Conservation (phyloP, 2,113 vertebrate genomes). For the Anguilla rostrata region DNA sequence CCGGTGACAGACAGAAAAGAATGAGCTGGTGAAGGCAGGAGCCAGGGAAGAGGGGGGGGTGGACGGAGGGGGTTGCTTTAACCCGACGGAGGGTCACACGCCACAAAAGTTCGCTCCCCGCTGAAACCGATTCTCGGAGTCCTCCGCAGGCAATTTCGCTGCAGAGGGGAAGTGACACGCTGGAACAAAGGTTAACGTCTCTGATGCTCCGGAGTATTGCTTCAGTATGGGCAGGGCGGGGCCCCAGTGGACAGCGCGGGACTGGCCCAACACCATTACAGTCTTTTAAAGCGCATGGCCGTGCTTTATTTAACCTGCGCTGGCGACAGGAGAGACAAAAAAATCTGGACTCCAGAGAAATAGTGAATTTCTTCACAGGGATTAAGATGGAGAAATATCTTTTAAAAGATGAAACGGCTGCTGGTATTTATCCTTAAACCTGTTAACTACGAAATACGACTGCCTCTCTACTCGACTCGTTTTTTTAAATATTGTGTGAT, state of each 20-base stretch:
- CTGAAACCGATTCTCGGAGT: not conserved
- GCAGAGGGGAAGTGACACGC: conserved; percentile 18
- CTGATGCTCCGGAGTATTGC: conserved; percentile 23
- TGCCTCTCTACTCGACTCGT: not conserved
- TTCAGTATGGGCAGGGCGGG: not conserved
- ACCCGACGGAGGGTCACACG: not conserved
- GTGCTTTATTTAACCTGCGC: not conserved
- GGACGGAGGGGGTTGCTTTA: not conserved
- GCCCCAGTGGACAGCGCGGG: not conserved
- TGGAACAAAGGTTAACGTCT: conserved; percentile 32
- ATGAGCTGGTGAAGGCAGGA: not conserved
- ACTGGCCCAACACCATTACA: not conserved
- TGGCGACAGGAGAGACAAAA: not conserved
- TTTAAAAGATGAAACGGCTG: not conserved
- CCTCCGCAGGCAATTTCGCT: conserved; percentile 18
- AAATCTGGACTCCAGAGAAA: not conserved
- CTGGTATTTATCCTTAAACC: not conserved
- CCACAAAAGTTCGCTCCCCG: not conserved
- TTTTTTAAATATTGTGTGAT: not conserved
- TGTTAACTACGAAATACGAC: not conserved
- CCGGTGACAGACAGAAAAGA: not conserved
- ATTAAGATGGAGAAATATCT: not conserved
- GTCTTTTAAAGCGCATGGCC: not conserved
- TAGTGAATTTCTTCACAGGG: not conserved
- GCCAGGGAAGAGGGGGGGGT: not conserved